Percentiles rank a stretch among this genome's conserved stretches.
These are phyloP conservation scores for Poicephalus meyeri DNA, from an alignment of 2,113 vertebrate genomes.

Conservation along the genomic window DNA sequence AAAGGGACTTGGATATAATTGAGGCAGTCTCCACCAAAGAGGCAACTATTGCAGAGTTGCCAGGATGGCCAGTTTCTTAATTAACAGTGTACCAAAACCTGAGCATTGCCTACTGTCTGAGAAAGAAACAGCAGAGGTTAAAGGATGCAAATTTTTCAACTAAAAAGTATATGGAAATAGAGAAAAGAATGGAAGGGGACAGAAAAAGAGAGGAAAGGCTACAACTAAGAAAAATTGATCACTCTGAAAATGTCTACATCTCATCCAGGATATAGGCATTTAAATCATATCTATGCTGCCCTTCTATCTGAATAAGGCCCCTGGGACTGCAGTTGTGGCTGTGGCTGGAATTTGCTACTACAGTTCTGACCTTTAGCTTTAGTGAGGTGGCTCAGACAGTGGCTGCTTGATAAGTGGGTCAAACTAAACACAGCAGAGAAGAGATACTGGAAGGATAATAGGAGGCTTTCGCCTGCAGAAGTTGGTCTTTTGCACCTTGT, in stretches of 20 bases:
- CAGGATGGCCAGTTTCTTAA: not conserved
- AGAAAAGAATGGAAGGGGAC: not conserved
- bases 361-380: not conserved
- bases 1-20: not conserved
- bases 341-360: not conserved
- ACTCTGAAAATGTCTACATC: not conserved
- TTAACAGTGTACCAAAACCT: not conserved
- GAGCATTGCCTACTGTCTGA: not conserved
- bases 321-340: not conserved
- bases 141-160: not conserved
- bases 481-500: not conserved
- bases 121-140: not conserved
- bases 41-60: not conserved
- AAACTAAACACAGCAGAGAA: constrained; percentile 1
- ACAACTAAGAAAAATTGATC: not conserved
- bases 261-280: not conserved
- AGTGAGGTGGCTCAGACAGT: not conserved
- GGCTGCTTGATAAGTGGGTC: constrained; percentile 9
- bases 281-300: not conserved
- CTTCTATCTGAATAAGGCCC: not conserved
- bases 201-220: not conserved
- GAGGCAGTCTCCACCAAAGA: not conserved
- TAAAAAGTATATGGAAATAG: not conserved
- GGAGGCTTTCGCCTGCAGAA: not conserved
- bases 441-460: not conserved